Base-by-base conservation (phyloP, 2,113 vertebrate species). In the Lepisosteus osseus region DNA sequence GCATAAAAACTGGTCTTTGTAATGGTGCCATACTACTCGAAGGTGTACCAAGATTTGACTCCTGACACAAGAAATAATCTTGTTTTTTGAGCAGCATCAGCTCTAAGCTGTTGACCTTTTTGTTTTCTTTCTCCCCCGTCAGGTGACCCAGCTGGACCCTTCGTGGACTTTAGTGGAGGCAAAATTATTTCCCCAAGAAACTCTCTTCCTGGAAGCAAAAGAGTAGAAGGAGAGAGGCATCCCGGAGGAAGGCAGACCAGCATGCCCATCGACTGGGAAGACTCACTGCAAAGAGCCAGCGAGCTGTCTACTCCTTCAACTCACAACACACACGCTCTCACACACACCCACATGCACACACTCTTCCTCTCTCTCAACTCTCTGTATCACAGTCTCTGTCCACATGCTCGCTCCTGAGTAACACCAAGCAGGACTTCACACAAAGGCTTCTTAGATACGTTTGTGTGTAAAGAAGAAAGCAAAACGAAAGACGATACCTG, bases 181-280 rank as follows among this genome's bases (percentile, higher is more conserved):
- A 87, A 99, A 97, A 90, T 87, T 99, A 87, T 99, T 96, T 83
- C 97, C 97, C 83, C 97, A 99, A 94, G 97, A 99, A 94, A 99
- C 96, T 61, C 95, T 99, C 82, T 99, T 99, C 87, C 92, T 99
- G 86, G 96, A 98, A 90, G 96, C 96, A 77, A 97, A 95, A 88
- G 96, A 99, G 78, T 99, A 95, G 92, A 80, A 82, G 66, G 81
- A 83, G 86, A 89, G 54, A 56, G 61, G 61, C 67, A 69, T 78
- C 76, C 85, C 75, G 73, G 80, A 77, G 80, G 86, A 86, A 84
- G 72, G 43, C 80, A 78, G 85, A 83, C 79, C 85, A 83, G 80
- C 83, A 59, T 68, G 17, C 69, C 15, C 17, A 45, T 65, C 57
- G 57, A 51, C 82, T 88, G 84, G 88, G 87, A 89, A 88, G 85